These are phyloP conservation scores for Calliopsis andreniformis DNA, from an alignment of 1,140 invertebrate genomes.

Conservation along the genomic window DNA sequence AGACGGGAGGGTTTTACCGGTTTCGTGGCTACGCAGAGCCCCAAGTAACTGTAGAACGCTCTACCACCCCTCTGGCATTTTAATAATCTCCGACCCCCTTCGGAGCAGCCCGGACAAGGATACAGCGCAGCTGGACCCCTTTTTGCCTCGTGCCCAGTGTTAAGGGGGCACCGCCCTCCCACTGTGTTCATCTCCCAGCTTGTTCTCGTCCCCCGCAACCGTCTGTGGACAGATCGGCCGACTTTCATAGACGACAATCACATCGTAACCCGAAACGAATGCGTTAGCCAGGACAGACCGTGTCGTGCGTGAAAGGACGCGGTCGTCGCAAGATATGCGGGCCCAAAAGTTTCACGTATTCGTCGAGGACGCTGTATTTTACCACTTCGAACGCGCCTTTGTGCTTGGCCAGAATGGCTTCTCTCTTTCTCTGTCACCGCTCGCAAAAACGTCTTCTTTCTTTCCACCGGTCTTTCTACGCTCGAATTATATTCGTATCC, in stretches of 20 bases:
- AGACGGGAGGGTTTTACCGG: slow-evolving; percentile 57
- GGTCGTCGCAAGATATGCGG: slow-evolving; percentile 19
- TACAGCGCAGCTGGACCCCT: slow-evolving; percentile 69
- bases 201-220: slow-evolving; percentile 40
- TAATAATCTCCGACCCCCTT: slow-evolving; percentile 76
- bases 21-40: slow-evolving; percentile 60
- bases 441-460: background rate
- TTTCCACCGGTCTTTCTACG: slow-evolving; percentile 25
- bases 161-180: slow-evolving; percentile 74
- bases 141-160: slow-evolving; percentile 75
- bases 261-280: slow-evolving; percentile 45
- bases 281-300: slow-evolving; percentile 7
- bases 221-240: slow-evolving; percentile 21
- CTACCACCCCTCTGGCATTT: slow-evolving; percentile 66
- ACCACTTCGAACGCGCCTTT: slow-evolving; percentile 53
- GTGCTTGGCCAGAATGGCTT: slow-evolving; percentile 33
- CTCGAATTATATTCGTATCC: slow-evolving; percentile 35
- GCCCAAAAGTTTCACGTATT: background rate
- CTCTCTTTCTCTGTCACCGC: background rate
- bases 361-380: slow-evolving; percentile 18
- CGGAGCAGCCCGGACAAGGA: slow-evolving; percentile 70
- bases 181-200: slow-evolving; percentile 58
- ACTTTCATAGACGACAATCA: slow-evolving; percentile 44
- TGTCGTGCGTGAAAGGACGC: background rate
- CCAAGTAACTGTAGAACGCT: slow-evolving; percentile 67